These are phyloP conservation scores for Sebastiscus tertius DNA, from an alignment of 2,797 vertebrate genomes.

Conservation along the genomic window DNA sequence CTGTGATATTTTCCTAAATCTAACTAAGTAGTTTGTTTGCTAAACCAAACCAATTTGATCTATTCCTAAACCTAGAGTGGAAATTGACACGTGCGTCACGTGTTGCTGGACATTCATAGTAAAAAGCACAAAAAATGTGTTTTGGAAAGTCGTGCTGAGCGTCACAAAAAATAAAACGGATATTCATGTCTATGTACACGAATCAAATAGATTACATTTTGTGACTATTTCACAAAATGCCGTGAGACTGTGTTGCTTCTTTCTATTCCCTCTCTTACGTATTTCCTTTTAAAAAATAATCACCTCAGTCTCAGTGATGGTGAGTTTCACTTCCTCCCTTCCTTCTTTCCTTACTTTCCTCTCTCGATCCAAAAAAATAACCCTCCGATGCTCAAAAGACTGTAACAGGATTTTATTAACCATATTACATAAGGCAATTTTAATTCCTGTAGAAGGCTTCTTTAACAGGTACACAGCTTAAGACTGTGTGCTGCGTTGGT, in stretches of 20 bases:
- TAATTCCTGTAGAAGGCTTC: conserved; percentile 24
- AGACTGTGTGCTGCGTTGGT: not conserved
- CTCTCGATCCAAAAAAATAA: not conserved
- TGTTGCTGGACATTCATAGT: no score
- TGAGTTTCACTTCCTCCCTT: not conserved
- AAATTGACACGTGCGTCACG: rapidly evolving
- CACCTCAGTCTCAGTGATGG: not conserved
- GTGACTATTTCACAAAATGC: no score
- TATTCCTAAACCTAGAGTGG: no score
- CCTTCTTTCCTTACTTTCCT: not conserved
- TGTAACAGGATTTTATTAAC: conserved; percentile 26
- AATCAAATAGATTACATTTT: no score
- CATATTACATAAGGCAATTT: conserved; percentile 17
- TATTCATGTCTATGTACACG: no score
- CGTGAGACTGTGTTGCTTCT: not conserved
- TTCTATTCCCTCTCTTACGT: not conserved
- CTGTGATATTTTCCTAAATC: no score
- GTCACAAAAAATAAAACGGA: no score
- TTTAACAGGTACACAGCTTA: conserved; percentile 2
- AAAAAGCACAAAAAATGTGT: no score
- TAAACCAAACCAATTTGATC: no score
- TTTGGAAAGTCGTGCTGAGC: no score
- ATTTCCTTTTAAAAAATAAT: not conserved
- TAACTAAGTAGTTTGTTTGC: no score
- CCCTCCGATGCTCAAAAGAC: not conserved